Conservation (phyloP, 2,113 vertebrate species). For the Stigmatopora argus region DNA sequence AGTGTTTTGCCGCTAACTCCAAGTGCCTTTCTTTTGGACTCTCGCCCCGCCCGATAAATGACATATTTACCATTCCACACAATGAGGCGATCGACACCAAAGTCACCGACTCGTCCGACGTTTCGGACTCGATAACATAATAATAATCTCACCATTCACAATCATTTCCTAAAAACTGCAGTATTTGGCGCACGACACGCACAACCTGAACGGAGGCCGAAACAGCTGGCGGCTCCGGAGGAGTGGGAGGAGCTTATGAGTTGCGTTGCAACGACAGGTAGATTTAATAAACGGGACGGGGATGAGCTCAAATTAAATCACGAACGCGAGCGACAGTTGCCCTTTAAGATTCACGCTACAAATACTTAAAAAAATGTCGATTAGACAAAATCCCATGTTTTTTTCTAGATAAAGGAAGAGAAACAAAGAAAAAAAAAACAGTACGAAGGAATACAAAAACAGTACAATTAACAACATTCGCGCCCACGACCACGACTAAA, state of each 20-base stretch:
- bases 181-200: slow-evolving; percentile 29
- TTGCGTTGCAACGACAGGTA: slow-evolving; percentile 8
- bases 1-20: not conserved
- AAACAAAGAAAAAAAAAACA: no score
- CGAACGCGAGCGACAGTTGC: no score
- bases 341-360: no score
- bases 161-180: slow-evolving; percentile 32
- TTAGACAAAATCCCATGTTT: no score
- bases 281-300: not conserved
- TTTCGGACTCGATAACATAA: slow-evolving; percentile 8
- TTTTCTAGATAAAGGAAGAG: no score
- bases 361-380: no score
- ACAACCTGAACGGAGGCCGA: slow-evolving; percentile 1
- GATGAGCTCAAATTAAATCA: not conserved
- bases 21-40: not conserved
- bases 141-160: slow-evolving; percentile 29
- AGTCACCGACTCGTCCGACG: slow-evolving; percentile 13
- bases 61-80: not conserved
- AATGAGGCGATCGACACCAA: not conserved
- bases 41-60: not conserved
- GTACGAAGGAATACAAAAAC: no score
- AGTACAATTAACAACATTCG: no score
- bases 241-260: not conserved
- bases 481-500: no score
- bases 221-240: slow-evolving; percentile 14